Conservation (phyloP, 2,797 vertebrate genomes). For the Parambassis ranga region DNA sequence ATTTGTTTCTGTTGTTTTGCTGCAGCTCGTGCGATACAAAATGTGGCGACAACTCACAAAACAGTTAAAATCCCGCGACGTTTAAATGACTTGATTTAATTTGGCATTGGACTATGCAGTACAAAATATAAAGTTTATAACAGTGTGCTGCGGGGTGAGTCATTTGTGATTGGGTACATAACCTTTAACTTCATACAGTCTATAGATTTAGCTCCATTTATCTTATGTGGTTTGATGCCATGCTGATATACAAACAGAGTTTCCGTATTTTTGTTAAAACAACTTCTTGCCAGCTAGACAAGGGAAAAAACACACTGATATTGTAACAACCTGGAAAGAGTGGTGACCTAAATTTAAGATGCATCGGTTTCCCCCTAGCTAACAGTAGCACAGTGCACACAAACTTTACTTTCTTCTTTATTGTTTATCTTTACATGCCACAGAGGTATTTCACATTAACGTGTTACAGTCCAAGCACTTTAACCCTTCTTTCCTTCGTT, state of each 20-base stretch:
- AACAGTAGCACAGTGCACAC: background rate
- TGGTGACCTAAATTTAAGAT: slow-evolving; percentile 16
- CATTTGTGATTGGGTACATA: background rate
- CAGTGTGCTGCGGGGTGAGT: too few relatives aligned
- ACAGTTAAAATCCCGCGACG: background rate
- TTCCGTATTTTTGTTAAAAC: background rate
- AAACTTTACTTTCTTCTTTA: background rate
- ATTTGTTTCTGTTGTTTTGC: slow-evolving; percentile 45
- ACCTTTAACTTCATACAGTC: background rate
- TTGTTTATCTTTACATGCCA: too few relatives aligned
- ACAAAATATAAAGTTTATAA: slow-evolving; percentile 12
- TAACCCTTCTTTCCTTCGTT: too few relatives aligned
- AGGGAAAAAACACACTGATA: too few relatives aligned
- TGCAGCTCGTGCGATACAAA: slow-evolving; percentile 20
- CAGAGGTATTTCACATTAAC: too few relatives aligned
- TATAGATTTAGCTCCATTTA: too few relatives aligned
- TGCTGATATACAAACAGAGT: background rate
- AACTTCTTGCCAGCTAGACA: background rate
- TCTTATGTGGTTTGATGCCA: too few relatives aligned
- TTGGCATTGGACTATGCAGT: background rate
- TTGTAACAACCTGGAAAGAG: background rate
- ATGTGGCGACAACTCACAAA: background rate
- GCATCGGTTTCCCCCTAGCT: background rate
- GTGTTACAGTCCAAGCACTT: too few relatives aligned
- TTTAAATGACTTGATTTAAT: background rate